Conservation (phyloP, 2,113 vertebrate genomes). For the Myodes glareolus region DNA sequence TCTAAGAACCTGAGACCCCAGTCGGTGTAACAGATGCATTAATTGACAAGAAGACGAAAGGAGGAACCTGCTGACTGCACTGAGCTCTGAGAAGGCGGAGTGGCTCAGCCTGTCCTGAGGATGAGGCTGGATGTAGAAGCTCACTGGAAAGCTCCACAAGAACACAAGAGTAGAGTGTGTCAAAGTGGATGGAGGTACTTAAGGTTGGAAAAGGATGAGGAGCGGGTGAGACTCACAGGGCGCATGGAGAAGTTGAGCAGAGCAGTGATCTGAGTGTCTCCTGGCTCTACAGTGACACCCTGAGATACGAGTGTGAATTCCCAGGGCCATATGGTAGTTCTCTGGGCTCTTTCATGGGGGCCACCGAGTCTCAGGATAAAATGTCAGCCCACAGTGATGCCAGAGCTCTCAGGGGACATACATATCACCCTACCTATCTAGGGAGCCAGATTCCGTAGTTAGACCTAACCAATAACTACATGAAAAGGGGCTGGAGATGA, state of each 20-base stretch:
- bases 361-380: too few species aligned
- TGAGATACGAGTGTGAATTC: too few species aligned
- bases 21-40: too few species aligned
- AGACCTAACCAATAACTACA: neutral
- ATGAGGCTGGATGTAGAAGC: neutral
- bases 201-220: neutral
- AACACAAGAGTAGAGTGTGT: too few species aligned
- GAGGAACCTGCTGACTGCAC: too few species aligned
- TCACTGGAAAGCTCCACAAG: too few species aligned
- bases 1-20: neutral
- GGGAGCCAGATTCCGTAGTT: too few species aligned
- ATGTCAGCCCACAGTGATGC: neutral
- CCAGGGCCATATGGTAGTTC: neutral
- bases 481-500: neutral
- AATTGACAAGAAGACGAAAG: accelerated
- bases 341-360: neutral
- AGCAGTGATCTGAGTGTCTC: neutral
- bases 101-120: neutral
- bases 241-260: accelerated
- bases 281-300: too few species aligned
- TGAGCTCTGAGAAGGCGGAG: too few species aligned
- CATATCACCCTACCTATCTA: neutral
- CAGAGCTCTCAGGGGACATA: neutral
- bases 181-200: too few species aligned
- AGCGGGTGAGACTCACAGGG: accelerated